Percentiles rank a stretch among this genome's conserved stretches.
These are phyloP conservation scores for Seladonia tumulorum DNA, from an alignment of 2,888 invertebrate genomes.

Conservation along the genomic window DNA sequence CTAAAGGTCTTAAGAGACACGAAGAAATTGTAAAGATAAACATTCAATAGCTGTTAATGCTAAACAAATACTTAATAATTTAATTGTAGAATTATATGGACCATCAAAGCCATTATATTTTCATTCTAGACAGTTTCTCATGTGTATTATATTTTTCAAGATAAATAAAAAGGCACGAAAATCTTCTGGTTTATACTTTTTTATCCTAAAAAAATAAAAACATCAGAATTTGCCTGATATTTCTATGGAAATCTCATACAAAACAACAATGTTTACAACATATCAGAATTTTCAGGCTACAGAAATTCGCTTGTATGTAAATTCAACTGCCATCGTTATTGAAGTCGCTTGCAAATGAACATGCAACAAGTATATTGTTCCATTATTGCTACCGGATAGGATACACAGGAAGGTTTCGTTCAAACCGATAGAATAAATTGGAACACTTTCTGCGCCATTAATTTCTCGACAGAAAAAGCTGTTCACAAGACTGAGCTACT, in stretches of 20 bases:
- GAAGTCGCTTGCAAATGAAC: background rate
- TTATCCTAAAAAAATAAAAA: background rate
- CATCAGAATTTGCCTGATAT: background rate
- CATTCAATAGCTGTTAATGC: too few relatives aligned
- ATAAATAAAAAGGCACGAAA: background rate
- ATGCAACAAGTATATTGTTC: slow-evolving; percentile 8
- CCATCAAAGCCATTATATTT: too few relatives aligned
- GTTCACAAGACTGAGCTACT: background rate
- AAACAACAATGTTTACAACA: background rate
- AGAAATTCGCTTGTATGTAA: background rate
- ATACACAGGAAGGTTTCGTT: background rate
- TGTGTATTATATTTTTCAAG: background rate
- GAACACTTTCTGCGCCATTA: slow-evolving; percentile 1
- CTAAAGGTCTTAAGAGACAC: background rate
- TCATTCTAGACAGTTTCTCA: background rate
- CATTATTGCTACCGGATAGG: background rate
- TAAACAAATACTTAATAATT: too few relatives aligned
- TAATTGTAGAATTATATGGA: too few relatives aligned
- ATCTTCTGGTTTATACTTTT: background rate
- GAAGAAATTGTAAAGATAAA: background rate
- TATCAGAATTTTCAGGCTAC: background rate
- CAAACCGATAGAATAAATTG: background rate
- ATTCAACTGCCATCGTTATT: background rate
- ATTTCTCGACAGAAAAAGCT: slow-evolving; percentile 1
- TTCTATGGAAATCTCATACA: background rate